phyloP scores from a whole-genome alignment of 1,140 invertebrate species.

The Rhopalosiphum padi region DNA sequence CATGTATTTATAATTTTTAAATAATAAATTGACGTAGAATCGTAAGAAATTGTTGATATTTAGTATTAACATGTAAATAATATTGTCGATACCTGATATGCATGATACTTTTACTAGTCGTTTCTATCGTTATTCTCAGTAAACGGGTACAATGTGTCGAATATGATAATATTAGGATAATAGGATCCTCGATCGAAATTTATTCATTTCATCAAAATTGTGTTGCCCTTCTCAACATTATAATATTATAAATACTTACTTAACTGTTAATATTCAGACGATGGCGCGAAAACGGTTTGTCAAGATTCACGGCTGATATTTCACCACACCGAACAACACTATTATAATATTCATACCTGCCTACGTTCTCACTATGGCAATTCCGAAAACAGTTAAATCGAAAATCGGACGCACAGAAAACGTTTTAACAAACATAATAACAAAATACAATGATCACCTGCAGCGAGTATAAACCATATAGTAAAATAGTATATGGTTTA shows the following conservation, averaged over 20 bases:
- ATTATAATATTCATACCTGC: neutral
- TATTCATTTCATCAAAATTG: neutral
- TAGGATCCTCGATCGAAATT: neutral
- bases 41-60: neutral
- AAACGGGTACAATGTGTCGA: neutral
- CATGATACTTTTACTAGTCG: rapidly evolving
- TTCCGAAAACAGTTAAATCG: neutral
- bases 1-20: neutral
- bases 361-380: neutral
- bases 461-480: no score
- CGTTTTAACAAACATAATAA: neutral
- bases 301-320: neutral
- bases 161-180: neutral
- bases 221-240: neutral
- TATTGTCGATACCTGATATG: neutral
- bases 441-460: no score
- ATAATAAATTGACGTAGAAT: neutral
- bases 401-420: neutral
- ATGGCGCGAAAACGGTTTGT: neutral
- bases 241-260: neutral
- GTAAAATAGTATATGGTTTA: no score
- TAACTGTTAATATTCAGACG: neutral
- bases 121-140: neutral
- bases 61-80: neutral
- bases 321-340: neutral